Evolutionary conservation across 2,888 invertebrate species (phyloP).

Genomic region (Epistrophe eligans): DNA sequence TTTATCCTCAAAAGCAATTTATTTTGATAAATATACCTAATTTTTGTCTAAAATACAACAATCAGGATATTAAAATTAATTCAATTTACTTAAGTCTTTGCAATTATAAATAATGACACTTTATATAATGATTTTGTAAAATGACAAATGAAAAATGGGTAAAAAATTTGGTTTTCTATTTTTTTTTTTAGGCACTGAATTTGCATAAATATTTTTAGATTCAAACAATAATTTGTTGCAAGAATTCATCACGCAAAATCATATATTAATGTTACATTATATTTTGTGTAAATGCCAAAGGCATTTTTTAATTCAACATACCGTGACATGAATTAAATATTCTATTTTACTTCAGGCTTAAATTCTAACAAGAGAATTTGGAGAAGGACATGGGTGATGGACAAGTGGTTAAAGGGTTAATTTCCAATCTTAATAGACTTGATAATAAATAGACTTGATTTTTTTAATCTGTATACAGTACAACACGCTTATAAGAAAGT

Average conservation of each 20-base stretch:
- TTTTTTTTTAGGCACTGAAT: not conserved
- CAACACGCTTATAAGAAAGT: no score
- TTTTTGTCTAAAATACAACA: not conserved
- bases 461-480: no score
- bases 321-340: not conserved
- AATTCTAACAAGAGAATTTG: not conserved
- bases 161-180: not conserved
- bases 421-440: not conserved
- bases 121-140: not conserved
- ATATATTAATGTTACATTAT: not conserved
- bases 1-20: conserved; percentile 12
- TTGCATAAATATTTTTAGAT: not conserved
- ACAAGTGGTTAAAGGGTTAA: not conserved
- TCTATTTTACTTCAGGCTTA: not conserved
- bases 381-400: not conserved
- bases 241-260: not conserved
- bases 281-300: not conserved
- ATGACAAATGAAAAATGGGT: not conserved
- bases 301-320: conserved; percentile 1
- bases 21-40: not conserved
- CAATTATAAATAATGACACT: conserved; percentile 12
- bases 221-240: conserved; percentile 1
- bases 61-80: conserved; percentile 10
- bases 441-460: no score
- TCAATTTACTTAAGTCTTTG: conserved; percentile 6